A percentile compares a stretch with the other conserved stretches of the same genome.
phyloP scores from a whole-genome alignment of 2,113 vertebrate genomes.

The Pterocles orientalis region DNA sequence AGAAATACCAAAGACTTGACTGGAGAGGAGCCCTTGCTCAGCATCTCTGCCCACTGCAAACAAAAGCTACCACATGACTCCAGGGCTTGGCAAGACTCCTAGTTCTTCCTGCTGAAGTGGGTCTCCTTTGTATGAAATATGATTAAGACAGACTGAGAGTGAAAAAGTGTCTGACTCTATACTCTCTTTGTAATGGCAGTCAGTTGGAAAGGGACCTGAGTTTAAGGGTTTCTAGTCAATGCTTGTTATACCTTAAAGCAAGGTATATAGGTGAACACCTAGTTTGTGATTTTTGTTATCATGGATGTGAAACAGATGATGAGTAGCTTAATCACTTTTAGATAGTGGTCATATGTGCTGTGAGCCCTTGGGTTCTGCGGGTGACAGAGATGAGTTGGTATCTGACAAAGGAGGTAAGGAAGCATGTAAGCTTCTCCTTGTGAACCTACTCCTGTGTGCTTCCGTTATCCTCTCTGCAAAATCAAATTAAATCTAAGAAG shows the following conservation, averaged over 20 bases:
- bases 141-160: not conserved
- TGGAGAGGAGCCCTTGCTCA: not conserved
- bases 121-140: not conserved
- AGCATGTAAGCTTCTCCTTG: not conserved
- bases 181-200: not conserved
- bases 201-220: not conserved
- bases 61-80: not conserved
- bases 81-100: not conserved
- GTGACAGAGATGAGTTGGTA: not conserved
- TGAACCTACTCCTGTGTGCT: not conserved
- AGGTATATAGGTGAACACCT: not conserved
- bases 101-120: not conserved
- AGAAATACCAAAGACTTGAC: not conserved
- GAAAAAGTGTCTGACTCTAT: not conserved
- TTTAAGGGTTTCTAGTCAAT: not conserved
- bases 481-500: not conserved
- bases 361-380: not conserved
- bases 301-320: not conserved
- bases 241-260: not conserved
- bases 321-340: not conserved
- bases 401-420: not conserved
- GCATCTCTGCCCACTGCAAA: not conserved
- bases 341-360: not conserved
- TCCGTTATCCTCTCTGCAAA: not conserved
- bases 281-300: not conserved